Evolutionary conservation across 2,888 invertebrate genomes (phyloP).

Genomic region (Tridacna gigas): DNA sequence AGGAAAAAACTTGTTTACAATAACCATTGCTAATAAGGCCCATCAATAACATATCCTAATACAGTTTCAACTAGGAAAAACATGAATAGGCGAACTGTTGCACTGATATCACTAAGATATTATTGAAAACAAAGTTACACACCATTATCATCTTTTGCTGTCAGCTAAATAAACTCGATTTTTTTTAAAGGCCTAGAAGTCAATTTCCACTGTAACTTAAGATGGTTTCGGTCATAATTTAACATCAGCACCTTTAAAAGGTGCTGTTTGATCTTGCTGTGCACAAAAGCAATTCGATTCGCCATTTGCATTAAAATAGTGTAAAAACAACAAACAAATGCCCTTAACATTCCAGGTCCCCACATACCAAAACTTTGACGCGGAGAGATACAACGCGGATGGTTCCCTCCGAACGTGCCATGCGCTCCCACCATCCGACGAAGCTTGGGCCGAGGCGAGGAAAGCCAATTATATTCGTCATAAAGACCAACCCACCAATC

Average conservation of each 20-base stretch:
- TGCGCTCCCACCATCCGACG: conserved; percentile 69
- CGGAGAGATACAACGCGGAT: conserved; percentile 75
- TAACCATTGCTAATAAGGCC: no score
- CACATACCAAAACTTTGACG: conserved; percentile 51
- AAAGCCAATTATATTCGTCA: conserved; percentile 77
- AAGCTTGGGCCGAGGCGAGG: conserved; percentile 72
- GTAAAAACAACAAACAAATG: neutral
- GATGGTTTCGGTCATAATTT: no score
- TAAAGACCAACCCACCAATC: conserved; percentile 59
- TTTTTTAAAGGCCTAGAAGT: no score
- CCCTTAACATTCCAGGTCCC: conserved; percentile 4
- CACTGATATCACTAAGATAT: no score
- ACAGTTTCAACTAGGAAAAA: no score
- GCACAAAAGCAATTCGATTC: neutral
- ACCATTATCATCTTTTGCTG: no score
- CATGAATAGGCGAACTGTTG: no score
- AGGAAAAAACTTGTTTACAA: no score
- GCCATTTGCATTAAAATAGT: neutral
- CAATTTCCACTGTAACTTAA: neutral
- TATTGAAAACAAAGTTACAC: no score
- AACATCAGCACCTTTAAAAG: no score
- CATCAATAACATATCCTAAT: no score
- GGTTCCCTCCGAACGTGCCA: conserved; percentile 74
- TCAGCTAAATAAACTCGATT: no score
- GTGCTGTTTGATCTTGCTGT: neutral